phyloP scores from a whole-genome alignment of 2,797 vertebrate species.

The Xyrichtys novacula region DNA sequence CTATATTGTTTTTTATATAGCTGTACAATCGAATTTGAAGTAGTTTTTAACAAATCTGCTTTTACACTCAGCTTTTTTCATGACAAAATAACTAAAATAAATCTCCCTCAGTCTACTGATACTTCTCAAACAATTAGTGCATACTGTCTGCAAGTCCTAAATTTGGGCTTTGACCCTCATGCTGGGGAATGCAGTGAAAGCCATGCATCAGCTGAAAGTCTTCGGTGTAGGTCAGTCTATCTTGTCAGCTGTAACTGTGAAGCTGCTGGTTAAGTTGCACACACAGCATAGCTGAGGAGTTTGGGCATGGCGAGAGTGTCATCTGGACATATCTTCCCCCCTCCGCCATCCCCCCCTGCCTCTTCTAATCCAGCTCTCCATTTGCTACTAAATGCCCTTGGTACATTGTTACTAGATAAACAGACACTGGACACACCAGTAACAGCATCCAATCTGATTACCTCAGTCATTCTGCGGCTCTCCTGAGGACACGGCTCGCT shows the following conservation, averaged over 20 bases:
- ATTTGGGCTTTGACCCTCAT: slow-evolving; percentile 69
- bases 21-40: no score
- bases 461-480: slow-evolving; percentile 76
- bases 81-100: not conserved
- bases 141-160: slow-evolving; percentile 61
- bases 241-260: slow-evolving; percentile 82
- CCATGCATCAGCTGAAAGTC: slow-evolving; percentile 79
- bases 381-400: slow-evolving; percentile 87
- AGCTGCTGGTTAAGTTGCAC: slow-evolving; percentile 82
- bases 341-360: slow-evolving; percentile 61
- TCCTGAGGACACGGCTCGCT: slow-evolving; percentile 67
- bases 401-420: slow-evolving; percentile 89
- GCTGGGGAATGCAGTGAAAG: slow-evolving; percentile 79
- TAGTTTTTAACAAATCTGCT: not conserved
- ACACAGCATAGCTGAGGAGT: slow-evolving; percentile 84
- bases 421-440: slow-evolving; percentile 82
- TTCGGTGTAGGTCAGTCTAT: slow-evolving; percentile 72
- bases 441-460: slow-evolving; percentile 79
- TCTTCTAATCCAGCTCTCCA: slow-evolving; percentile 85
- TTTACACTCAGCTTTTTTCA: no score
- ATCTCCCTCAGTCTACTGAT: not conserved
- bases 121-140: slow-evolving; percentile 46
- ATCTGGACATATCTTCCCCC: slow-evolving; percentile 86
- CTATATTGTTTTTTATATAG: no score
- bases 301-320: slow-evolving; percentile 84